Percentiles rank a stretch among this genome's conserved stretches.
Evolutionary conservation across 2,797 vertebrate species (phyloP).

Genomic region (Peromyscus attwateri): DNA sequence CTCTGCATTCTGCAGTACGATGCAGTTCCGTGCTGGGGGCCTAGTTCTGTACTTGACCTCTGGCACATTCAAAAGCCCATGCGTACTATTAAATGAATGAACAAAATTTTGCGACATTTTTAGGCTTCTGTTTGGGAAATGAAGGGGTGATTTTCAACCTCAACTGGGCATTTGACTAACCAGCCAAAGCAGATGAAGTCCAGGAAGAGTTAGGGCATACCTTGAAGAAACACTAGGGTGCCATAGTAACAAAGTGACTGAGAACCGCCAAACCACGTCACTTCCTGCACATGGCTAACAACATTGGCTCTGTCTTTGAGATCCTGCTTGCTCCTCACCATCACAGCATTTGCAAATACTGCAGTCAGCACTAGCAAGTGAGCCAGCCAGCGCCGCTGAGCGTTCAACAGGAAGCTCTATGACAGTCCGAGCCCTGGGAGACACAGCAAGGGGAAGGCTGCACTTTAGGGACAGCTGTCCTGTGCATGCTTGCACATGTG

Average conservation of each 20-base stretch:
- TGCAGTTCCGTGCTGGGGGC: not conserved
- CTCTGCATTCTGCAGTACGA: not conserved
- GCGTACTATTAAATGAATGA: slow-evolving; percentile 1
- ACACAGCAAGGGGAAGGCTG: not conserved
- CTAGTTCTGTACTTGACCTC: not conserved
- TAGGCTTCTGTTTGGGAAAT: not conserved
- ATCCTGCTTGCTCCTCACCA: not conserved
- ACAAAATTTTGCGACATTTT: not conserved
- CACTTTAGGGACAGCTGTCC: not conserved
- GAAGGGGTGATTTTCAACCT: too few species aligned
- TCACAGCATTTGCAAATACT: not conserved
- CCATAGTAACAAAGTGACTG: not conserved
- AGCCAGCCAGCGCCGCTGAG: not conserved
- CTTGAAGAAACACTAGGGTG: not conserved
- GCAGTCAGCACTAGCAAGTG: not conserved
- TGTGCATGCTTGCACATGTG: fast-evolving
- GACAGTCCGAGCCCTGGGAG: not conserved
- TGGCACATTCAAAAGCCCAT: not conserved
- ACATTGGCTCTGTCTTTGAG: not conserved
- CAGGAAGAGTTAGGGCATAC: not conserved
- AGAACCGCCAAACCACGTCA: not conserved
- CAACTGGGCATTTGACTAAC: not conserved
- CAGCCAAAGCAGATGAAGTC: not conserved
- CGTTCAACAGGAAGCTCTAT: not conserved
- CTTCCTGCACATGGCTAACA: not conserved